These are phyloP conservation scores for Entomyzon cyanotis DNA, from an alignment of 2,113 vertebrate genomes.

Conservation along the genomic window DNA sequence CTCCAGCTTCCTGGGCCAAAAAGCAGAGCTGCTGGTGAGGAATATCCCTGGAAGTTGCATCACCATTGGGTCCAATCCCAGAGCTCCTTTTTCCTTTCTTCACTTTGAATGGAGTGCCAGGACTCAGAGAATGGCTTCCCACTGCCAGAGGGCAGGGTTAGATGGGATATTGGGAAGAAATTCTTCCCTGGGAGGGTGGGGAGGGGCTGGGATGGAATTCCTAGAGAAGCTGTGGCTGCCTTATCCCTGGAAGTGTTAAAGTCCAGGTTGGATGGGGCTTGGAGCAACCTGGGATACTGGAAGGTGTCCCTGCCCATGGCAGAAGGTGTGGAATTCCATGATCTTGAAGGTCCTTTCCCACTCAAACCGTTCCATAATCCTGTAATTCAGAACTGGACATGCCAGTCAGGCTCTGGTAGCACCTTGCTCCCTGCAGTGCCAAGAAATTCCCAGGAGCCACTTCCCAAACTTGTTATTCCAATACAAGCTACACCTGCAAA, in stretches of 20 bases:
- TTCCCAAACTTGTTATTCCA: background rate
- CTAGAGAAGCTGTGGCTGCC: background rate
- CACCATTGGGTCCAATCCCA: background rate
- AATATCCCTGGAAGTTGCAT: background rate
- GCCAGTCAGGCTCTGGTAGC: background rate
- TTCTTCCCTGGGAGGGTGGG: background rate
- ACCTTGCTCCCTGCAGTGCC: background rate
- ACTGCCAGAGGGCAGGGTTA: background rate
- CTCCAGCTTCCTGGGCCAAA: background rate
- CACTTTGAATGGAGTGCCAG: background rate
- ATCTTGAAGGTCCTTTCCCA: background rate
- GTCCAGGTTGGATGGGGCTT: fast-evolving
- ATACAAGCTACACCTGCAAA: background rate
- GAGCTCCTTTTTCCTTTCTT: background rate
- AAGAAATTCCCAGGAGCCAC: background rate
- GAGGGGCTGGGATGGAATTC: background rate
- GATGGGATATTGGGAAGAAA: background rate
- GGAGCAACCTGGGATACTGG: background rate
- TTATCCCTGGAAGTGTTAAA: background rate
- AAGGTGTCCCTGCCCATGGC: background rate
- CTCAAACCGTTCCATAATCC: background rate
- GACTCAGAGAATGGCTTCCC: background rate
- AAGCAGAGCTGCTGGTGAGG: background rate
- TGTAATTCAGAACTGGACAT: fast-evolving
- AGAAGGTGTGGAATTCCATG: background rate